Percentiles rank a stretch among this genome's conserved stretches.
Conservation (phyloP, 2,888 invertebrate species). For the Germaria angustata region DNA sequence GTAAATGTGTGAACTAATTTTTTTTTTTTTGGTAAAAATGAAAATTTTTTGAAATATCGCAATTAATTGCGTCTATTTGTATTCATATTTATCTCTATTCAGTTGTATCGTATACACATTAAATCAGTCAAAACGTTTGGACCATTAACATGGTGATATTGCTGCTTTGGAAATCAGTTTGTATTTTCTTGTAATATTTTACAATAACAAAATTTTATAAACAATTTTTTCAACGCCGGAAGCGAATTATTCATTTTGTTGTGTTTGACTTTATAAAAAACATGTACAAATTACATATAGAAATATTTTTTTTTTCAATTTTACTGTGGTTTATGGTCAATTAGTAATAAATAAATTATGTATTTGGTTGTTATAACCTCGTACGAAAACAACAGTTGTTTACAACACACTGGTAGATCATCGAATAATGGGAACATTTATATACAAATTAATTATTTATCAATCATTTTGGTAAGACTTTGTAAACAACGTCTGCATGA, state of each 20-base stretch:
- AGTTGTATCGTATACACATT: not conserved
- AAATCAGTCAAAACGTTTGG: slow-evolving; percentile 16
- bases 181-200: not conserved
- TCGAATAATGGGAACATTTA: too few species aligned
- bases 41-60: not conserved
- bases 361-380: not conserved
- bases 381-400: too few species aligned
- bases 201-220: not conserved
- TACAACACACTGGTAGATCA: too few species aligned
- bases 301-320: not conserved
- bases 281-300: too few species aligned
- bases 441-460: too few species aligned
- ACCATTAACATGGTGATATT: slow-evolving; percentile 4
- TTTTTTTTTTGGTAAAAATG: not conserved
- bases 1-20: not conserved
- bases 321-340: not conserved
- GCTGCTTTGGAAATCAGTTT: not conserved
- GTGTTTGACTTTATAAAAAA: slow-evolving; percentile 9
- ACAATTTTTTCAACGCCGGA: slow-evolving; percentile 34
- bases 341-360: not conserved
- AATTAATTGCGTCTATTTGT: not conserved
- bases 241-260: slow-evolving; percentile 13
- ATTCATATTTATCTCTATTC: not conserved
- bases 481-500: too few species aligned
- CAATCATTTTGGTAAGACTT: too few species aligned